Conservation (phyloP, 2,888 invertebrate species). For the Hemistola chrysoprasaria region DNA sequence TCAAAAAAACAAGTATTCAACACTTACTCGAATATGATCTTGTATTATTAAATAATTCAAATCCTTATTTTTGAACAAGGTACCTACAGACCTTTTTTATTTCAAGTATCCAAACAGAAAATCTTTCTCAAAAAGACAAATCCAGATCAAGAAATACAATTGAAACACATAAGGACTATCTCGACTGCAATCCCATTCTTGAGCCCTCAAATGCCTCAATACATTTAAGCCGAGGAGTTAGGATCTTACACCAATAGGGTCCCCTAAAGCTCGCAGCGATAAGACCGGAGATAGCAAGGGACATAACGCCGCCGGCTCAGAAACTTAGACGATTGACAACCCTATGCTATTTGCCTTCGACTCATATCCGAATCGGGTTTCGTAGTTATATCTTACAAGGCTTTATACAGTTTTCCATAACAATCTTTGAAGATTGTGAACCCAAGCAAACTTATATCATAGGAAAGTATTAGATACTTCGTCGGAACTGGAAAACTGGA, state of each 20-base stretch:
- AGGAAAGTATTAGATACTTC: too few relatives aligned
- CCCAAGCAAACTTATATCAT: too few relatives aligned
- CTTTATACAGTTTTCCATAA: constrained; percentile 3
- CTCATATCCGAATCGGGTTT: constrained; percentile 11
- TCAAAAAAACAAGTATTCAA: too few relatives aligned
- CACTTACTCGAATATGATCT: too few relatives aligned
- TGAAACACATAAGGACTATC: constrained; percentile 5
- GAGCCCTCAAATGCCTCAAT: constrained; percentile 23
- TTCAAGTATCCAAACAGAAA: too few relatives aligned
- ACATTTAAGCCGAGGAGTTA: constrained; percentile 38
- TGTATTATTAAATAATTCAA: too few relatives aligned
- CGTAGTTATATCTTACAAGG: too few relatives aligned
- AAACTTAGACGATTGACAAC: constrained; percentile 25
- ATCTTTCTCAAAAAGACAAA: too few relatives aligned
- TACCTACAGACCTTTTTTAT: too few relatives aligned
- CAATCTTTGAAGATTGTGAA: constrained; percentile 1
- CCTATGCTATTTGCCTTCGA: constrained; percentile 1
- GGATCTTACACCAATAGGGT: constrained; percentile 42
- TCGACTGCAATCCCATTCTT: constrained; percentile 14
- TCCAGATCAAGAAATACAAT: too few relatives aligned
- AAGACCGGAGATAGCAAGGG: constrained; percentile 38
- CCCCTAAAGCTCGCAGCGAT: constrained; percentile 40
- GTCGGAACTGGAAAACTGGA: too few relatives aligned
- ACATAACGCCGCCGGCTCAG: constrained; percentile 7
- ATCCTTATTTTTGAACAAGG: too few relatives aligned